phyloP scores from a whole-genome alignment of 2,113 vertebrate species.

The Turdus rufiventris region DNA sequence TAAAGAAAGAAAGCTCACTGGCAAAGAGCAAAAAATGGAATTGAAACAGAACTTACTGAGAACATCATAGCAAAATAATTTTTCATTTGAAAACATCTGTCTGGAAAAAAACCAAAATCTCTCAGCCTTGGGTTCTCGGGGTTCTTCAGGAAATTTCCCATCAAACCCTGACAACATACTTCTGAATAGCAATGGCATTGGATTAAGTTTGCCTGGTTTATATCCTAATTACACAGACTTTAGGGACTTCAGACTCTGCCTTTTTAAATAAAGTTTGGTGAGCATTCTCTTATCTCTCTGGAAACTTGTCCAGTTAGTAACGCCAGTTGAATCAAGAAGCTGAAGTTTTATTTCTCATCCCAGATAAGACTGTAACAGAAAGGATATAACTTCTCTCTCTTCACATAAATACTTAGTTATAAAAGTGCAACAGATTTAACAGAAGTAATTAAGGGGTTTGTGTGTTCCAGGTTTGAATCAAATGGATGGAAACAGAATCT shows the following conservation, averaged over 20 bases:
- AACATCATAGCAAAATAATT: not conserved
- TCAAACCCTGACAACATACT: not conserved
- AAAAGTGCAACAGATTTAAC: not conserved
- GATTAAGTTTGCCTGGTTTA: not conserved
- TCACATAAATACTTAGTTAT: not conserved
- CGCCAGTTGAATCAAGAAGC: not conserved
- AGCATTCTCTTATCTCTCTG: not conserved
- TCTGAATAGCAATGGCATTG: not conserved
- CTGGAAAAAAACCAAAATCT: not conserved
- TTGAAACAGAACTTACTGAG: not conserved
- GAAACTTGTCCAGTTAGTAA: not conserved
- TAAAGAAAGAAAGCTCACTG: not conserved
- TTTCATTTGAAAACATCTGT: not conserved
- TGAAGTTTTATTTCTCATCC: not conserved
- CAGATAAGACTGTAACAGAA: not conserved
- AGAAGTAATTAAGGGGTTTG: not conserved
- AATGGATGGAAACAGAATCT: not conserved
- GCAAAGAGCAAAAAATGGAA: not conserved
- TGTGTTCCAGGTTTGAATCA: not conserved
- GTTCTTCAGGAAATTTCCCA: not conserved
- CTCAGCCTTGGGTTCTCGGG: not conserved
- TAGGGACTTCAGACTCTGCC: not conserved
- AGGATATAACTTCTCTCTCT: not conserved
- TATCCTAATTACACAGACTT: not conserved
- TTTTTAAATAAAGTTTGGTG: not conserved